Evolutionary conservation across 2,888 invertebrate genomes (phyloP), one percentile per base, ranked within the genome.

Genomic region (Stenoptilia bipunctidactyla): DNA sequence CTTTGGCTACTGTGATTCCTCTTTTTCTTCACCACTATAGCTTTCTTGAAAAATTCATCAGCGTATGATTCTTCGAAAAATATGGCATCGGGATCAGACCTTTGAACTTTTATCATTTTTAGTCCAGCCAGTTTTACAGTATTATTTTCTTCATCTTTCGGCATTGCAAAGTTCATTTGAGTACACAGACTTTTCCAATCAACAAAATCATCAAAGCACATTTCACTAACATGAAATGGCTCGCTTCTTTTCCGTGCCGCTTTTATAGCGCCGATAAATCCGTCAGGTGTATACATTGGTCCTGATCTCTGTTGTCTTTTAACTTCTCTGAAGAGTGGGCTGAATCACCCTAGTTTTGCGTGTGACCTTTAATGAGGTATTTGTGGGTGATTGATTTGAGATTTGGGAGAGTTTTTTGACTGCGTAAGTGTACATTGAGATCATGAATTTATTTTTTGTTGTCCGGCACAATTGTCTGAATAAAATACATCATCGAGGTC

Each of bases 121-220:
- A 44, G 34, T 36, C 36, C 38, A 34, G 40, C 37, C 27, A 45
- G 36, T 44, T 47, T 47, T n/a, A 47, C 40, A 38, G 45, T 15
- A 40, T 46, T 43, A 37, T 36, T 42, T 34, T 49, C 42, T 46
- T 45, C 45, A 46, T 49, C 46, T 42, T 46, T 48, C 27, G 20
- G 27, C 27, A 48, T 36, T 36, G 43, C 13, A 39, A 48, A 43
- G 36, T 43, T 43, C 45, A 48, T 46, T 46, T 48, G 45, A 38
- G 15, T 42, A 40, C 42, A 42, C 37, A 48, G 25, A 42, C 30
- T 39, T 47, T 50, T 49, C 40, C 46, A 46, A 40, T 48, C 40
- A 41, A 34, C 41, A 44, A 45, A 41, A 44, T 49, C 42, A 30
- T 39, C 42, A 15, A 38, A 46, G 15, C 46, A 45, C 42, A 48